These are phyloP conservation scores for Borostomias antarcticus DNA, from an alignment of 2,797 vertebrate species.

Conservation along the genomic window DNA sequence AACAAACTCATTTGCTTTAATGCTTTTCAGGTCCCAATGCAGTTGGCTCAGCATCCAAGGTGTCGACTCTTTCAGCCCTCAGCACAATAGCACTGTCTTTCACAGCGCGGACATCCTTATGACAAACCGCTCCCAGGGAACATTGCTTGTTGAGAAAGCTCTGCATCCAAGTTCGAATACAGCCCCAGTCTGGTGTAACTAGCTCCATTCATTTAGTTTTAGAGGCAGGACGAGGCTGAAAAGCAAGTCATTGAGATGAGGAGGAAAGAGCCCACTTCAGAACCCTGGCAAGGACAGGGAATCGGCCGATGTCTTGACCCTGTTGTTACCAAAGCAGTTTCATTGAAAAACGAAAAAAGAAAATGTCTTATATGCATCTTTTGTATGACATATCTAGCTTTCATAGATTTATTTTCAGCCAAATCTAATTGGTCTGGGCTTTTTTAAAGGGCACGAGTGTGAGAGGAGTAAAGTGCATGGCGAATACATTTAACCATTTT, in stretches of 20 bases:
- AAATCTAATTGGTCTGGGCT: constrained; percentile 80
- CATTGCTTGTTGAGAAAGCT: no score
- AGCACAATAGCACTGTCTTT: constrained; percentile 97
- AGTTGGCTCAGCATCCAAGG: constrained; percentile 89
- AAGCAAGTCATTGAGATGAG: constrained; percentile 52
- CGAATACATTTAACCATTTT: constrained; percentile 33
- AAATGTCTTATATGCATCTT: constrained; percentile 98
- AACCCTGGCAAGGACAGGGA: constrained; percentile 80
- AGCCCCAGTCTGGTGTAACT: constrained; percentile 74
- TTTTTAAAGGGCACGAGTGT: constrained; percentile 55
- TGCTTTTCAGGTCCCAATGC: constrained; percentile 88
- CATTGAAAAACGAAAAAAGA: constrained; percentile 78
- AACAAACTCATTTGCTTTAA: constrained; percentile 38
- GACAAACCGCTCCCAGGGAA: constrained; percentile 83
- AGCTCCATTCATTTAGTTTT: constrained; percentile 76
- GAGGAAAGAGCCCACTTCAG: constrained; percentile 80
- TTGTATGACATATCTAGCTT: constrained; percentile 98
- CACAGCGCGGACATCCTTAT: constrained; percentile 98
- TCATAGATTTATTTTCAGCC: constrained; percentile 91
- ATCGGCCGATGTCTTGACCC: constrained; percentile 90
- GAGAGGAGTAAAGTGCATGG: constrained; percentile 64
- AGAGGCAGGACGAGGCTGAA: constrained; percentile 56
- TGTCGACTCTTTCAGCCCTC: constrained; percentile 94
- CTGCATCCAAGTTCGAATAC: no score
- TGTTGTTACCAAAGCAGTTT: constrained; percentile 99